phyloP scores from a whole-genome alignment of 2,113 vertebrate species.

The Acinonyx jubatus region DNA sequence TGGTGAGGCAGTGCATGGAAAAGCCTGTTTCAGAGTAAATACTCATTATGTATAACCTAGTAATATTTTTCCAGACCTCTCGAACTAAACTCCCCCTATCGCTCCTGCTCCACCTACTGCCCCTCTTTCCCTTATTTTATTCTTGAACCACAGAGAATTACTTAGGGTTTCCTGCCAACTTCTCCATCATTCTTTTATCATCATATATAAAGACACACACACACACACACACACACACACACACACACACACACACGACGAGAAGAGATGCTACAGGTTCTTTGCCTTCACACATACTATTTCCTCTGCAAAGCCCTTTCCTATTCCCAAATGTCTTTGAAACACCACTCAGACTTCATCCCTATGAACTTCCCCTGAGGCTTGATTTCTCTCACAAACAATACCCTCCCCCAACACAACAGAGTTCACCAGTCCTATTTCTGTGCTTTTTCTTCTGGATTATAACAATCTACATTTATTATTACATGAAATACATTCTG shows the following conservation, averaged over 20 bases:
- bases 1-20: neutral
- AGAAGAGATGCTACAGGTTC: neutral
- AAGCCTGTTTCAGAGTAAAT: neutral
- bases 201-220: neutral
- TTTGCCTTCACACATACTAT: neutral
- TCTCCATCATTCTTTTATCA: neutral
- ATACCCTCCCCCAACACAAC: neutral
- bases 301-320: neutral
- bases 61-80: neutral
- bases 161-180: neutral
- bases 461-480: neutral
- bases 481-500: neutral
- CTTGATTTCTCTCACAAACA: neutral
- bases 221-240: neutral
- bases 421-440: neutral
- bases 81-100: neutral
- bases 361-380: neutral
- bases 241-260: neutral
- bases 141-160: neutral
- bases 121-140: neutral
- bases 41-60: neutral
- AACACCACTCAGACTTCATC: neutral
- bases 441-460: neutral
- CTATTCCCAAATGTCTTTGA: neutral
- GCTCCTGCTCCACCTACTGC: neutral